Percentiles rank a stretch among this genome's conserved stretches.
These are phyloP conservation scores for Scaptodrosophila latifasciaeformis DNA, from an alignment of 2,888 invertebrate species.

Conservation along the genomic window DNA sequence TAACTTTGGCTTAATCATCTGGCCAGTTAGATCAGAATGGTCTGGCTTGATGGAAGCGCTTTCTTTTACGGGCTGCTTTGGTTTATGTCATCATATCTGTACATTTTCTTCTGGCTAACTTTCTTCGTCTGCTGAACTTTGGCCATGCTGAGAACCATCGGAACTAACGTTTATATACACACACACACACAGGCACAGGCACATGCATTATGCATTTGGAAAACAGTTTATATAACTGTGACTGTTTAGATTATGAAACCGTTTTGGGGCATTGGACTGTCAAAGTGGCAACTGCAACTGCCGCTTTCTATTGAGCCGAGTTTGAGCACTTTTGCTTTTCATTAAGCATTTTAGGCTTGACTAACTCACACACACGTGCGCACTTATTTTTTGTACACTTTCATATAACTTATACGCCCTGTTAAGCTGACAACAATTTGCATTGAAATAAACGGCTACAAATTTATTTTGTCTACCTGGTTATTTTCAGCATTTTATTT, in stretches of 20 bases:
- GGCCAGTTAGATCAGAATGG: no score
- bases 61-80: constrained; percentile 65
- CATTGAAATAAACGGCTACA: neutral
- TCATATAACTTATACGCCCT: neutral
- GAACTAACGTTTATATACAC: constrained; percentile 6
- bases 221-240: constrained; percentile 20
- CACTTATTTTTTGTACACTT: no score
- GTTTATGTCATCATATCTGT: constrained; percentile 64
- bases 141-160: constrained; percentile 41
- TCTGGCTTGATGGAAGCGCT: no score
- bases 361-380: no score
- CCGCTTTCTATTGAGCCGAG: neutral
- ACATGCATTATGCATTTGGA: constrained; percentile 2
- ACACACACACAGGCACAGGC: neutral
- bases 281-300: no score
- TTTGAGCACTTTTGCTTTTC: neutral
- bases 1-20: no score
- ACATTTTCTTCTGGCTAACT: constrained; percentile 50
- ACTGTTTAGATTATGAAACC: neutral
- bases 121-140: constrained; percentile 57
- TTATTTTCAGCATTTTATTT: neutral
- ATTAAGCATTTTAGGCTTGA: neutral
- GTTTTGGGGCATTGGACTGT: neutral
- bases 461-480: neutral
- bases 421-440: neutral